Evolutionary conservation across 2,113 vertebrate genomes (phyloP), one percentile per base, ranked within the genome.

Genomic region (Sporophila hypoxantha): DNA sequence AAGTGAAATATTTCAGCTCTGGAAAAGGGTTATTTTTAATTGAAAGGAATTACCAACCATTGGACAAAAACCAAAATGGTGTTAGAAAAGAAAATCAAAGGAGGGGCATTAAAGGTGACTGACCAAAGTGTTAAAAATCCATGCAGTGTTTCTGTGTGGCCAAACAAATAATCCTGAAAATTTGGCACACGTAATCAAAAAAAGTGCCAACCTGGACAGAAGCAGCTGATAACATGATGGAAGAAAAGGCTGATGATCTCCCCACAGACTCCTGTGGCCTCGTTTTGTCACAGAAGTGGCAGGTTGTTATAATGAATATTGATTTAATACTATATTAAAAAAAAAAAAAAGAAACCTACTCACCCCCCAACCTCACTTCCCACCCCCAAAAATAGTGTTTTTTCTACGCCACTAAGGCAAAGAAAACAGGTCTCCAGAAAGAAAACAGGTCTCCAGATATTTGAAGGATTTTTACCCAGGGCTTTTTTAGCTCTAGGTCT

Each of bases 301-400:
- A 66, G 16, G 6, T 27, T 69, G 34, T 62, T 69, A 36, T 9
- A 82, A 65, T 30, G 14, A 68, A 53, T 34, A 76, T n/a, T 47
- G 32, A 30, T 59, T 46, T 8, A 47, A 17, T 79, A 36, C 4
- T 37, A 2, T 13, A 49, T 25, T 5, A 26, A 68, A 36, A 50
- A 21, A 36, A 26, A 69, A 17, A 47, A 26, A 1, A 52, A n/a
- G n/a, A 57, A 18, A 3, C 2, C 19, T 47, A 47, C 10, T 7
- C 22, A 8, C 2, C 3, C 4, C 12, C 2, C 0, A 1, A 14
- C 32, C 25, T 44, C 32, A 34, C 4, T 18, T 10, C 26, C 3
- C 20, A 20, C 4, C 12, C 14, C 14, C 2, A 2, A 17, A 76
- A 52, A 8, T 1, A 14, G 2, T 17, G 19, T 25, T 69, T 17